Percentiles rank a stretch among this genome's conserved stretches.
These are phyloP conservation scores for Eulimnadia texana DNA, from an alignment of 1,140 invertebrate genomes.

Conservation along the genomic window DNA sequence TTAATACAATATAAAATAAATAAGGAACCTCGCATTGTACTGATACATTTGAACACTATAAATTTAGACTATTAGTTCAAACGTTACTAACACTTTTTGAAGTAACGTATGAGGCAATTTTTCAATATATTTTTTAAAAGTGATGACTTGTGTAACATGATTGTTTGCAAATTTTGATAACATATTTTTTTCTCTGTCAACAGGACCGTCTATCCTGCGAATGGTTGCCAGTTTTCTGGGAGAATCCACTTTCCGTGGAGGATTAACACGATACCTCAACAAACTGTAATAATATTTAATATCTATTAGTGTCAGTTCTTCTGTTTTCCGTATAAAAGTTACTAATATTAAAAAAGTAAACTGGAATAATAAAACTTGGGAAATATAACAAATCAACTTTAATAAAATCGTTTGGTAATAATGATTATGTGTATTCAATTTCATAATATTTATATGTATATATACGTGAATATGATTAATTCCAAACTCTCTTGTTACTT, in stretches of 20 bases:
- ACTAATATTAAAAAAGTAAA: not conserved
- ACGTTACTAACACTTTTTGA: no score
- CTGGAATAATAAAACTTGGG: not conserved
- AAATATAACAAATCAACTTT: no score
- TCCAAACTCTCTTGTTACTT: no score
- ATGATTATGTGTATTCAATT: no score
- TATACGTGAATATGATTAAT: no score
- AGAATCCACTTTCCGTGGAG: constrained; percentile 61
- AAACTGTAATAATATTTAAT: constrained; percentile 34
- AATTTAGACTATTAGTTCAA: not conserved
- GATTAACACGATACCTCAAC: constrained; percentile 58
- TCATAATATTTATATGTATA: no score
- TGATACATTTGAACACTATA: not conserved
- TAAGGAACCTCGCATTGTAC: constrained; percentile 23
- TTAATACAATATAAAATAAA: constrained; percentile 5
- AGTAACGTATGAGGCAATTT: not conserved
- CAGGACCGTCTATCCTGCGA: constrained; percentile 73
- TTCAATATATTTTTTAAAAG: not conserved
- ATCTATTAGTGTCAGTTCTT: not conserved
- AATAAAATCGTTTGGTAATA: no score
- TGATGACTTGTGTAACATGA: not conserved
- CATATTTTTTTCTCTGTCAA: no score
- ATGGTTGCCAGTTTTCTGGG: constrained; percentile 91
- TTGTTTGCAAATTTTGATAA: constrained; percentile 18
- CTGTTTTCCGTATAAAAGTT: not conserved